Evolutionary conservation across 1,140 invertebrate species (phyloP), one percentile per base, ranked within the genome.

Genomic region (Drosophila bocqueti): DNA sequence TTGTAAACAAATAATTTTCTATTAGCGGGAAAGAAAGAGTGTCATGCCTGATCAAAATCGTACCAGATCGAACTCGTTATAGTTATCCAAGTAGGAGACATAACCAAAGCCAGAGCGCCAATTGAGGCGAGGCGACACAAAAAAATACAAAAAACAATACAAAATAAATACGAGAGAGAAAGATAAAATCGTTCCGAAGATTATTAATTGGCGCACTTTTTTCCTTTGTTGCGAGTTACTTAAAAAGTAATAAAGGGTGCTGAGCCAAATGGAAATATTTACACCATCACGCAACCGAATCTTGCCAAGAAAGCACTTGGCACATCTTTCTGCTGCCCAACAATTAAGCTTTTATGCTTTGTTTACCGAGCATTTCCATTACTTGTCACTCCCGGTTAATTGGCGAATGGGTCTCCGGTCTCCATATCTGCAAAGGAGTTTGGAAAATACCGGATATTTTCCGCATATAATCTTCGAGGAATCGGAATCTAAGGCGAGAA

Each of bases 1-100:
- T 63, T 82, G 86, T 85, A 85, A 90, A 90, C 85, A 90, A 90
- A 90, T 90, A 85, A 82, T 85, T 90, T 91, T 90, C 85, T 89
- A 89, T 89, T 84, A 89, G 80, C 77, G 61, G 64, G 45, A 65
- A 62, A 42, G 57, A 49, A 38, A 40, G 58, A 59, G 58, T 58
- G 57, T 68, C 60, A 76, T 76, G 72, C 49, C 45, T 52, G 78
- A 80, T 77, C 71, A 83, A 87, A 83, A 83, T 83, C 76, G 69
- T 82, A 69, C 85, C 86, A 90, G 85, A 91, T 91, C 75, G 67
- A 90, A 90, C 85, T 82, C 62, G 85, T 80, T 90, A 85, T 90
- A 72, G 82, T 89, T 89, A 84, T 89, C 84, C 85, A 84, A 89
- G 77, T 68, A 68, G 21, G 36, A 50, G 67, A 71, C 75, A 65